Conservation (phyloP, 2,113 vertebrate genomes). For the Salvelinus fontinalis region DNA sequence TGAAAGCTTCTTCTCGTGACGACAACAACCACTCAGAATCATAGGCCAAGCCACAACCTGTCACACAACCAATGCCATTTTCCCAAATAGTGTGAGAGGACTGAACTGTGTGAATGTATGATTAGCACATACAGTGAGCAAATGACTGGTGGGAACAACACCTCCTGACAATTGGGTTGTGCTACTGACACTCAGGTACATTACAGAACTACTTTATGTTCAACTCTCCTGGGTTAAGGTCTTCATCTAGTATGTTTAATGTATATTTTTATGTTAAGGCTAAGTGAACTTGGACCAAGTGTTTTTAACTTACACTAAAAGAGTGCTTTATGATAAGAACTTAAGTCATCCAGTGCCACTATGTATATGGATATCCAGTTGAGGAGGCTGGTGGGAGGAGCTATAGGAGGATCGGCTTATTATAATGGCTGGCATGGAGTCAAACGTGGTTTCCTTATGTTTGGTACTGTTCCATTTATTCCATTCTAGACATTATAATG, state of each 20-base stretch:
- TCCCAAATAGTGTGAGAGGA: slow-evolving; percentile 36
- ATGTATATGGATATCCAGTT: slow-evolving; percentile 30
- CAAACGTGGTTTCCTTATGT: no score
- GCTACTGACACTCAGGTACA: background rate
- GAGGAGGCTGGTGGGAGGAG: background rate
- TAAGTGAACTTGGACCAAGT: slow-evolving; percentile 13
- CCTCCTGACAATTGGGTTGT: slow-evolving; percentile 4
- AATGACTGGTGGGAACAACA: background rate
- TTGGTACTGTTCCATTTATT: no score
- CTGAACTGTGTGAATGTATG: background rate
- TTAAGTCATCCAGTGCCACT: slow-evolving; percentile 37
- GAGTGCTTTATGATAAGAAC: slow-evolving; percentile 25
- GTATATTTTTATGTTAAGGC: background rate
- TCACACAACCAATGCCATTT: slow-evolving; percentile 69
- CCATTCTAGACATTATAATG: no score
- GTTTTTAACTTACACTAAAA: slow-evolving; percentile 32
- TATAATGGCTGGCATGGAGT: no score
- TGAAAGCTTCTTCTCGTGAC: slow-evolving; percentile 68
- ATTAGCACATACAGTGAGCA: slow-evolving; percentile 17
- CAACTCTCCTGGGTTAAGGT: background rate
- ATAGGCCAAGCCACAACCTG: slow-evolving; percentile 47
- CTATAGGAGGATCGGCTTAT: no score
- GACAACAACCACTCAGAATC: slow-evolving; percentile 52
- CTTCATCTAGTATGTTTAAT: background rate
- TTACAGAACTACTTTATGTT: background rate